A percentile compares a stretch with the other conserved stretches of the same genome.
These are phyloP conservation scores for Plectropomus leopardus DNA, from an alignment of 2,113 vertebrate species.

Conservation along the genomic window DNA sequence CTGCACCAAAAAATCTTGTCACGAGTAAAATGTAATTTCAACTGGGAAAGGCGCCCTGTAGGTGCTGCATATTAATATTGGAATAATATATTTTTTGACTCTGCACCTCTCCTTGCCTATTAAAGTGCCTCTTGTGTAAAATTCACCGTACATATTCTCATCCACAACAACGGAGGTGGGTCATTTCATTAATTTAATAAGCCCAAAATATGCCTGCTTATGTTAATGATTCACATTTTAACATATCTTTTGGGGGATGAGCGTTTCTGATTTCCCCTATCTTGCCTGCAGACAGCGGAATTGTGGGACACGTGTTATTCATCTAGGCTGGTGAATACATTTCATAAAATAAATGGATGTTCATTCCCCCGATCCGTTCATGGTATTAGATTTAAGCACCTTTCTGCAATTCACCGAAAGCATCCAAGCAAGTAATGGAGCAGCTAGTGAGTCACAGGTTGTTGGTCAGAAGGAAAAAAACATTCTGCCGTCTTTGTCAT, in stretches of 20 bases:
- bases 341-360: slow-evolving; percentile 20
- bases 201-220: not conserved
- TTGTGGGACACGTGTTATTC: not conserved
- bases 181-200: slow-evolving; percentile 4
- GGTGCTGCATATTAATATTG: not conserved
- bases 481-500: slow-evolving; percentile 12
- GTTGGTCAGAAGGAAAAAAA: slow-evolving; percentile 15
- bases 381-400: slow-evolving; percentile 24
- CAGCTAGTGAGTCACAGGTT: slow-evolving; percentile 25
- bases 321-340: not conserved
- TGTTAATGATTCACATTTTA: not conserved
- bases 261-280: not conserved
- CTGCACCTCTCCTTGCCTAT: not conserved
- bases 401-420: slow-evolving; percentile 30
- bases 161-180: not conserved
- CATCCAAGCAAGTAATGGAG: slow-evolving; percentile 38
- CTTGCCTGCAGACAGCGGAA: not conserved
- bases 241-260: slow-evolving; percentile 1
- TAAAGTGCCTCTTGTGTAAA: not conserved
- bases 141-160: not conserved
- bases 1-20: not conserved
- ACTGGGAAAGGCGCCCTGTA: not conserved
- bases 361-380: slow-evolving; percentile 17
- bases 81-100: not conserved
- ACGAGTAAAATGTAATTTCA: not conserved